Evolutionary conservation across 2,113 vertebrate species (phyloP).

Genomic region (Garra rufa): DNA sequence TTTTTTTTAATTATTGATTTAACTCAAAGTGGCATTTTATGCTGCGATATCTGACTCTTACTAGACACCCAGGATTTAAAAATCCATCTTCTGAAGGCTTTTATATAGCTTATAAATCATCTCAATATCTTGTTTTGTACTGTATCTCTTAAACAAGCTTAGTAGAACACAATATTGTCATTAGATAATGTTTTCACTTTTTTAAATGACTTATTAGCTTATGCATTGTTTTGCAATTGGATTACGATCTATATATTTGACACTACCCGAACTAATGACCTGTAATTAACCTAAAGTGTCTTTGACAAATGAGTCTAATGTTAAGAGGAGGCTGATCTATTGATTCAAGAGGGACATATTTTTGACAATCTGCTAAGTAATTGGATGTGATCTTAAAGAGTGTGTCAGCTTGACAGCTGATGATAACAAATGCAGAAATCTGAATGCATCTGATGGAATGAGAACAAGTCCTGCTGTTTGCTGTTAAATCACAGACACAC

Average conservation of each 20-base stretch:
- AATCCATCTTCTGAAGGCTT: not conserved
- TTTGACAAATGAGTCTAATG: constrained; percentile 56
- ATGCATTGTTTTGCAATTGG: constrained; percentile 71
- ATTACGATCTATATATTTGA: constrained; percentile 68
- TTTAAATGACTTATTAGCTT: not conserved
- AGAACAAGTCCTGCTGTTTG: not conserved
- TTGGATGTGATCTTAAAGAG: not conserved
- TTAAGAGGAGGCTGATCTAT: not conserved
- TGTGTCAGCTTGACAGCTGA: not conserved
- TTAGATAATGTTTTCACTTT: not conserved
- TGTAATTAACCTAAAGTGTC: constrained; percentile 56
- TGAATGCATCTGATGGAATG: not conserved
- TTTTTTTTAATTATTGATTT: not conserved
- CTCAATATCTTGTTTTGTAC: not conserved
- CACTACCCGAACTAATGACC: constrained; percentile 67
- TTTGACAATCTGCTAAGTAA: not conserved
- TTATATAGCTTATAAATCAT: not conserved
- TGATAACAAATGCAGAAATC: not conserved
- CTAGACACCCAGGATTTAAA: not conserved
- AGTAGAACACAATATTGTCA: not conserved
- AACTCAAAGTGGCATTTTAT: not conserved
- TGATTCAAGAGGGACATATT: not conserved
- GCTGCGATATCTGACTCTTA: not conserved
- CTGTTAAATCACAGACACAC: not conserved
- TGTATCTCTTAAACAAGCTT: not conserved